Base-by-base conservation (phyloP, 2,113 vertebrate species). In the Aphyosemion australe region DNA sequence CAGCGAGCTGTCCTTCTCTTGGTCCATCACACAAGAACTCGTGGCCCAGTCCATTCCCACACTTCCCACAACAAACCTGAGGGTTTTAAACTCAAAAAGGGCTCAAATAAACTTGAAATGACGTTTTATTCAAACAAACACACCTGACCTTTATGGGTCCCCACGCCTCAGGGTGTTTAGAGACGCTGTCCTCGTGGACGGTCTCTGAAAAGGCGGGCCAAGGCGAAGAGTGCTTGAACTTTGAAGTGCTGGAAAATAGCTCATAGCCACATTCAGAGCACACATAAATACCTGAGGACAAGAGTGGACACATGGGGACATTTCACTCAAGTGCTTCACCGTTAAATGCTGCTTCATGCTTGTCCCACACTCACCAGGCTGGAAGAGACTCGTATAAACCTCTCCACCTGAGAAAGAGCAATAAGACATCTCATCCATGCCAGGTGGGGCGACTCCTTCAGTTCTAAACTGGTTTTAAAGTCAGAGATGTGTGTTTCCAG, bases 161-260 rank as follows among this genome's bases (percentile, higher is more conserved):
- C 83, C 83, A 86, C 12, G 85, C 73, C 48, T 84, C 85, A 26
- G 80, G 84, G 0, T 80, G 48, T 72, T 95, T 96, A 73, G 91
- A 80, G 72, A 98, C 90, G 15, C 96, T 97, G 86, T 97, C 90
- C 10, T 86, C 6, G 0, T 90, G 93, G 57, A 97, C 10, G 2
- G 95, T 94, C 70, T 96, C 89, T 0, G 94, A 94, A 90, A 98
- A 98, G 0, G 95, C 93, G 0, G 95, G 96, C 96, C 95, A 97
- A 0, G 94, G 95, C 1, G 96, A 94, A 0, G 96, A 97, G 79
- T 98, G 96, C 21, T 93, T 74, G 0, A 93, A 98, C 86, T 97
- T 98, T 0, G 93, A 89, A 0, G 16, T 77, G 88, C 95, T 98
- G 78, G 94, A 95, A 79, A 98, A 97, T 1, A 97, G 88, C 87